phyloP scores from a whole-genome alignment of 2,113 vertebrate species.

The Proterorhinus semilunaris region DNA sequence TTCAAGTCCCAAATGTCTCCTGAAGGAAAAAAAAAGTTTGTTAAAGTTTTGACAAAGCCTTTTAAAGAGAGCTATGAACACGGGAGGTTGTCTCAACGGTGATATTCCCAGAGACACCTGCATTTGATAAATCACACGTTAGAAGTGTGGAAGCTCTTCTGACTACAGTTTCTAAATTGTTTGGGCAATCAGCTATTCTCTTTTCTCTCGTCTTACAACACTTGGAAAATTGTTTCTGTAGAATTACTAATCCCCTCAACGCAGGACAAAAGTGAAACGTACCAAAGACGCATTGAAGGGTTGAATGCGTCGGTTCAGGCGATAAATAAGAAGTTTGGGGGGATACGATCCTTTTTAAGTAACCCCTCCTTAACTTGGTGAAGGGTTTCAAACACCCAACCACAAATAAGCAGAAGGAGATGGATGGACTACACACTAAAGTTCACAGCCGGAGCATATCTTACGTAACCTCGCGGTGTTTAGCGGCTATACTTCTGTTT shows the following conservation, averaged over 20 bases:
- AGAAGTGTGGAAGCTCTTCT: background rate
- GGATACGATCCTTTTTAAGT: too few species aligned
- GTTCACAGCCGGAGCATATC: too few species aligned
- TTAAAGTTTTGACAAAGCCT: constrained; percentile 7
- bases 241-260: too few species aligned
- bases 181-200: background rate
- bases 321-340: too few species aligned
- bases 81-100: constrained; percentile 8
- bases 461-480: background rate
- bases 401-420: too few species aligned
- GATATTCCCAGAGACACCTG: background rate
- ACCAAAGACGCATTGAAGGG: too few species aligned
- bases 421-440: too few species aligned
- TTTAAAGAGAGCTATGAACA: constrained; percentile 1
- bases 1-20: background rate
- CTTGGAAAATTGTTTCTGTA: too few species aligned
- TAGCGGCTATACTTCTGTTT: constrained; percentile 10
- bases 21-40: constrained; percentile 9
- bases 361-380: too few species aligned
- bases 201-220: background rate
- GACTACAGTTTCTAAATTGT: background rate
- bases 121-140: background rate
- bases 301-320: too few species aligned
- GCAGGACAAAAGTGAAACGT: too few species aligned
- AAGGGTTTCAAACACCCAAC: too few species aligned